Evolutionary conservation across 2,113 vertebrate genomes (phyloP).

Genomic region (Tiliqua scincoides): DNA sequence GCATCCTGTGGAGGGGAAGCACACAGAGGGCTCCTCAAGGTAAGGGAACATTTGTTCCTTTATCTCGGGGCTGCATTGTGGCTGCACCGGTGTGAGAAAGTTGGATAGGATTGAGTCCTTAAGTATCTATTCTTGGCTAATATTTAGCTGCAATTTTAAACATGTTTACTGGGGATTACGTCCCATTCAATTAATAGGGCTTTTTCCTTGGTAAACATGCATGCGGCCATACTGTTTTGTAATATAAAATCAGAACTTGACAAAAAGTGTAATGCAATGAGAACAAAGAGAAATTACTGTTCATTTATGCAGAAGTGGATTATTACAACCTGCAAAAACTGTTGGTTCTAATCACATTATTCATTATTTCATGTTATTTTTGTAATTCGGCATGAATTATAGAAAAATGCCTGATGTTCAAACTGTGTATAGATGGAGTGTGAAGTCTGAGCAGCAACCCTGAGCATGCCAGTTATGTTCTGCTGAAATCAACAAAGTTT

Average conservation of each 20-base stretch:
- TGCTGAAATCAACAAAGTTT: too few relatives aligned
- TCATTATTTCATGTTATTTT: background rate
- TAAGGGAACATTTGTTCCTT: too few relatives aligned
- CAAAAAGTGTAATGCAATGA: background rate
- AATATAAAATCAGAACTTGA: background rate
- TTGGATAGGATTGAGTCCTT: too few relatives aligned
- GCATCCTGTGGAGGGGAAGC: too few relatives aligned
- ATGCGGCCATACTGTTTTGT: background rate
- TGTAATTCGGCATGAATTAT: conserved; percentile 9
- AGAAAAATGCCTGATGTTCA: background rate
- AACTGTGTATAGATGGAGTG: background rate
- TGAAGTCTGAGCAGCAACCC: background rate
- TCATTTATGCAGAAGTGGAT: background rate
- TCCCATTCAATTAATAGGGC: background rate
- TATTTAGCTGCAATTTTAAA: background rate
- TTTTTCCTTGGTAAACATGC: background rate
- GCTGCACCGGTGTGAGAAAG: too few relatives aligned
- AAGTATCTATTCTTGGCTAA: background rate
- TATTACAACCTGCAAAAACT: background rate
- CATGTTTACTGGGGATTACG: background rate
- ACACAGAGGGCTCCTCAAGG: too few relatives aligned
- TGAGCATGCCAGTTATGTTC: background rate
- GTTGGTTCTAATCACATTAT: background rate
- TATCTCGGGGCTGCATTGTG: too few relatives aligned
- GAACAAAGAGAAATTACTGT: background rate